Evolutionary conservation across 2,113 vertebrate genomes (phyloP), one percentile per base, ranked within the genome.

Genomic region (Silurus asotus): DNA sequence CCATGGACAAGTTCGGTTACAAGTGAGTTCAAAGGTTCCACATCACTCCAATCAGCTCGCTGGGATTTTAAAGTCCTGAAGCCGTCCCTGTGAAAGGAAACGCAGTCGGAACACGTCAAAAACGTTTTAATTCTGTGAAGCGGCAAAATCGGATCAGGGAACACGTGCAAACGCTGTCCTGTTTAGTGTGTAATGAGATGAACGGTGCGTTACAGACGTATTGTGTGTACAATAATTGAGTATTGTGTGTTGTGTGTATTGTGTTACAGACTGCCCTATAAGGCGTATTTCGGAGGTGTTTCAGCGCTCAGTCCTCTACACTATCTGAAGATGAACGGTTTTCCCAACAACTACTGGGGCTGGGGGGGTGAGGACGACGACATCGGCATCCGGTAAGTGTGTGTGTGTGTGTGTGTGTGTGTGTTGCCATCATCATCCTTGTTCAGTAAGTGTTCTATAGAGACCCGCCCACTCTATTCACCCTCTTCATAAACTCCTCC

Each of bases 1-100:
- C 96, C 88, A 96, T 96, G 91, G 94, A 97, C 93, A 96, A 97
- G 90, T 97, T 97, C 48, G 94, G 95, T 59, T 96, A 97, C 92
- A 96, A 95, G 95, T 96, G 84, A n/a, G 95, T 89, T 2, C 8
- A 0, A 4, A 79, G 6, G 3, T 76, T 15, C 70, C 64, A 23
- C 14, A 48, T 13, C 4, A 51, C 7, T 45, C 25, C 0, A 5
- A 59, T 25, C 4, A 56, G 4, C 7, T 72, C 69, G 10, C 7
- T 49, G 19, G 4, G 20, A 17, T 76, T 37, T n/a, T 76, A 23
- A 74, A 28, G 23, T 6, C 20, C n/a, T 6, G 13, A 1, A 20
- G 69, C 67, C n/a, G 10, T 67, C 25, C 10, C 13, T 28, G 25
- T 28, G 64, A 28, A 1, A 2, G 14, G 64, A 25, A 9, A 23